Percentiles rank a stretch among this genome's conserved stretches.
Conservation (phyloP, 2,888 invertebrate species). For the Parnassius orleans region DNA sequence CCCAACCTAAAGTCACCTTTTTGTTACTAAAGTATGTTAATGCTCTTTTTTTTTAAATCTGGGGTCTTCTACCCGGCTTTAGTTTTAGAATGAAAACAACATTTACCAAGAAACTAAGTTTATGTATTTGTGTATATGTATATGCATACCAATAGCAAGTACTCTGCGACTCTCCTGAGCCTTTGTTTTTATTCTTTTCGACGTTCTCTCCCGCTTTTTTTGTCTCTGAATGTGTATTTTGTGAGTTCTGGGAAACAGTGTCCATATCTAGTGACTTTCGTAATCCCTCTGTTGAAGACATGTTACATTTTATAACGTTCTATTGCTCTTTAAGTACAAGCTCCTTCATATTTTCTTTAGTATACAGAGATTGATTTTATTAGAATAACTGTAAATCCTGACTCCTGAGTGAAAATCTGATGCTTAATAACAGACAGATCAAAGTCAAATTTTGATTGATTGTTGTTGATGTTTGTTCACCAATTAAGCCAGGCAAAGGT, state of each 20-base stretch:
- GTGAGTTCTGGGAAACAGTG: conserved; percentile 41
- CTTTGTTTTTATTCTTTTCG: conserved; percentile 61
- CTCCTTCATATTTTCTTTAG: conserved; percentile 8
- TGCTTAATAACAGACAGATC: too few relatives aligned
- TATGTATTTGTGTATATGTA: too few relatives aligned
- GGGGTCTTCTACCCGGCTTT: too few relatives aligned
- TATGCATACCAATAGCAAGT: conserved; percentile 64
- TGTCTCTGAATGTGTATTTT: conserved; percentile 59
- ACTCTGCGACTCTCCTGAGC: conserved; percentile 57
- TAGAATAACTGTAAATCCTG: conserved; percentile 16
- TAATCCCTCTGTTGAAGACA: conserved; percentile 42
- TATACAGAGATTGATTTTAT: background rate
- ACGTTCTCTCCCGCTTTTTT: conserved; percentile 59
- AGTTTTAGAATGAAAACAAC: too few relatives aligned
- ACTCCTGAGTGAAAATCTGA: background rate
- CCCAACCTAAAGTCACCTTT: too few relatives aligned
- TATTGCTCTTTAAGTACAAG: background rate
- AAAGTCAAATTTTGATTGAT: too few relatives aligned
- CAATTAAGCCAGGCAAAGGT: too few relatives aligned
- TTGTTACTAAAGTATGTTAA: too few relatives aligned
- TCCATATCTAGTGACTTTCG: conserved; percentile 53
- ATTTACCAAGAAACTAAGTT: too few relatives aligned
- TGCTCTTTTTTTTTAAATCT: too few relatives aligned
- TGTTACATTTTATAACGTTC: conserved; percentile 33
- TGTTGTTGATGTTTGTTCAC: too few relatives aligned